Evolutionary conservation across 2,797 vertebrate genomes (phyloP).

Genomic region (Streptopelia turtur): DNA sequence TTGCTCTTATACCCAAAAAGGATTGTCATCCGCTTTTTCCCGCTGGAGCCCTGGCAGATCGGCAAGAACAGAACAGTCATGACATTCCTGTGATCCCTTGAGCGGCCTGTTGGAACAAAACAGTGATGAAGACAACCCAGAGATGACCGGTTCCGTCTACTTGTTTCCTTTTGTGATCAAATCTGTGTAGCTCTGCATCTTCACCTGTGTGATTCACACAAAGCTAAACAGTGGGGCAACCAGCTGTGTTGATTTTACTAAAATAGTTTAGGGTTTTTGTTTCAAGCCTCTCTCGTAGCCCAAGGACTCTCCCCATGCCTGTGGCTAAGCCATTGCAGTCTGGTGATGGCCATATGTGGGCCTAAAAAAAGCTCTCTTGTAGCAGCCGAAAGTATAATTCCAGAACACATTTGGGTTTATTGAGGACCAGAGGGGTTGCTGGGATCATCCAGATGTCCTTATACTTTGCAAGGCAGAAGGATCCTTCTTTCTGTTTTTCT

Average conservation of each 20-base stretch:
- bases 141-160: neutral
- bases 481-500: neutral
- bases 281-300: neutral
- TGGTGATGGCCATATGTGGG: neutral
- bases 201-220: neutral
- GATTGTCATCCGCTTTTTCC: conserved; percentile 87
- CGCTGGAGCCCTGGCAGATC: conserved; percentile 90
- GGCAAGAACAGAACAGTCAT: conserved; percentile 94
- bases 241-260: neutral
- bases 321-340: neutral
- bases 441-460: neutral
- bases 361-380: neutral
- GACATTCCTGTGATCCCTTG: conserved; percentile 85
- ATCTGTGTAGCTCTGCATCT: neutral
- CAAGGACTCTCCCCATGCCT: neutral
- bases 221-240: neutral
- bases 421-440: neutral
- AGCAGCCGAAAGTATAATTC: neutral
- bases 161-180: neutral
- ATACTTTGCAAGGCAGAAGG: neutral
- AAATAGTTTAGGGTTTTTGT: neutral
- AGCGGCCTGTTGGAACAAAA: neutral
- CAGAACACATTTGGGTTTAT: neutral
- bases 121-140: neutral
- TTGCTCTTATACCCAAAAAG: conserved; percentile 69